Percentiles rank a stretch among this genome's conserved stretches.
phyloP scores from a whole-genome alignment of 2,888 invertebrate species.

The Gonocerus acuteangulatus region DNA sequence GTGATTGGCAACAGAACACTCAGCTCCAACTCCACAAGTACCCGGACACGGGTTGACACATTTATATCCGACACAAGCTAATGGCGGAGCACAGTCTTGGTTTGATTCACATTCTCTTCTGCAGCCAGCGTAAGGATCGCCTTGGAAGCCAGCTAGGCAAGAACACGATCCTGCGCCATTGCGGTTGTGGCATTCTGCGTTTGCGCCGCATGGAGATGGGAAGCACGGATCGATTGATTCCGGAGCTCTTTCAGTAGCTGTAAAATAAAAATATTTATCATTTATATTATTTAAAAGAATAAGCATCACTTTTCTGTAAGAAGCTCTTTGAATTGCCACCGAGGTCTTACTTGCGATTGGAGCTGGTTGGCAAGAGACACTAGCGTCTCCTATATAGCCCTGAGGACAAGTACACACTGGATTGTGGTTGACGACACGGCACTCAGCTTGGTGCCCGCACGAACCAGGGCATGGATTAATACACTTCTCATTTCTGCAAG shows the following conservation, averaged over 20 bases:
- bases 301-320: not conserved
- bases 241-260: constrained; percentile 57
- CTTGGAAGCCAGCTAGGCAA: constrained; percentile 69
- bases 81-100: constrained; percentile 61
- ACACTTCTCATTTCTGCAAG: constrained; percentile 74
- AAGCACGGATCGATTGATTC: constrained; percentile 64
- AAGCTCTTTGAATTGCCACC: not conserved
- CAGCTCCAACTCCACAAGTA: constrained; percentile 71
- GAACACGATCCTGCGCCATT: constrained; percentile 80
- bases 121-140: constrained; percentile 73
- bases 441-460: constrained; percentile 72
- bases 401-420: constrained; percentile 73
- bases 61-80: constrained; percentile 73
- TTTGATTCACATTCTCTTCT: constrained; percentile 71
- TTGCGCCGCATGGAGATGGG: constrained; percentile 78
- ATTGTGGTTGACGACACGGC: constrained; percentile 75
- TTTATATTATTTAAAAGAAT: not conserved
- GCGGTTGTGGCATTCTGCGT: constrained; percentile 72
- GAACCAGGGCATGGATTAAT: constrained; percentile 72
- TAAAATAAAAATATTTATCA: constrained; percentile 18
- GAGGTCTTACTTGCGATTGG: constrained; percentile 42
- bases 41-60: constrained; percentile 79
- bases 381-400: constrained; percentile 74
- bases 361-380: constrained; percentile 48
- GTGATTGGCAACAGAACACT: constrained; percentile 70